Base-by-base conservation (phyloP, 2,797 vertebrate species). In the Acanthurus tractus region DNA sequence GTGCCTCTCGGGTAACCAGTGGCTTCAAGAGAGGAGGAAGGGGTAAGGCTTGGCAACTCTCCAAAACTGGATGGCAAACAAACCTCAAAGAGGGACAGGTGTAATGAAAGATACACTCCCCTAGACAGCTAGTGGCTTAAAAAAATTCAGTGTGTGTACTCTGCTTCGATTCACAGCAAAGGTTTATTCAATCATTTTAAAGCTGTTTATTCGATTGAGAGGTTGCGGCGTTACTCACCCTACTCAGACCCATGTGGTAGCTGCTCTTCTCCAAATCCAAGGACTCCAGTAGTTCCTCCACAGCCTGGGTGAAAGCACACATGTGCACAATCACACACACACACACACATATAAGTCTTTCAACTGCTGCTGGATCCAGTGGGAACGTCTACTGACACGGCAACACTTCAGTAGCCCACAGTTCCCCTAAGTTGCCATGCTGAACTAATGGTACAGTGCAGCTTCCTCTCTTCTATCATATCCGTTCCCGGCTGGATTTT, bases 231-330 rank as follows among this genome's bases (percentile, higher is more conserved):
- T 81, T 82, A 92, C 96, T 89, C 94, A 99, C 98, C 96, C 96
- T 94, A 86, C 98, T 99, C 80, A 99, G 87, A 53, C 98, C 98
- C 96, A 99, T 97, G 94, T 98, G 97, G 88, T 95, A 97, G 90
- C 96, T 98, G 95, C 96, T 99, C 91, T 97, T 98, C 92, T 99
- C 98, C 91, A 99, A 93, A 78, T 99, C 98, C 96, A 99, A 88
- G 0, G 96, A 97, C 87, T 99, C 98, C 92, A 99, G 92, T 18
- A 99, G 96, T 87, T 99, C 98, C 84, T 99, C 98, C 81, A 96
- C 98, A 0, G 98, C 98, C 98, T 99, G 92, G 66, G 80, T 48
- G 68, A 83, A 85, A 38, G 49, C 66, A 84, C 73, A 84, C 66
- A 84, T 45, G 29, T 13, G 79, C 61, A 88, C 44, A 84, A 46